phyloP scores from a whole-genome alignment of 2,888 invertebrate species.

The Quadroppia sp. region DNA sequence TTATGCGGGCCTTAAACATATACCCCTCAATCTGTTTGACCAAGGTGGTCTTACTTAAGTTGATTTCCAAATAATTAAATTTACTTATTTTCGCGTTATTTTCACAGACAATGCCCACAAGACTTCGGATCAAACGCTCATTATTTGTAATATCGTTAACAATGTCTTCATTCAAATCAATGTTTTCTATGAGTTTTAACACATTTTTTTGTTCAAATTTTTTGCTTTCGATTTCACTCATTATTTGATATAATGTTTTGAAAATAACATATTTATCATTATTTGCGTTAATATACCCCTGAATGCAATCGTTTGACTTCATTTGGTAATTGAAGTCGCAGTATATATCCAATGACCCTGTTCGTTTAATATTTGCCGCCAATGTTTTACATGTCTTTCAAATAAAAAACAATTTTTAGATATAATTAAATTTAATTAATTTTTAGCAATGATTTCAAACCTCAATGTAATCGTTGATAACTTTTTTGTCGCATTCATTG shows the following conservation, averaged over 20 bases:
- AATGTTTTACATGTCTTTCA: background rate
- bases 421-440: background rate
- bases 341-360: no score
- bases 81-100: constrained; percentile 72
- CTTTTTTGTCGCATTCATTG: background rate
- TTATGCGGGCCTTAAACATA: constrained; percentile 36
- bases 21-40: constrained; percentile 7
- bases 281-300: no score
- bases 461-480: background rate
- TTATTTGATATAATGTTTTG: no score
- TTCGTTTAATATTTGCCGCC: no score
- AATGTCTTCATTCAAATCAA: constrained; percentile 48
- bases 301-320: no score
- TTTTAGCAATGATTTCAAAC: background rate
- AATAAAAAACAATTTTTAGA: background rate
- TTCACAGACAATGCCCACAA: constrained; percentile 70
- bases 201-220: background rate
- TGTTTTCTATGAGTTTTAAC: background rate
- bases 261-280: no score
- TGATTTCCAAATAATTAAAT: constrained; percentile 63
- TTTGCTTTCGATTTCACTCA: no score
- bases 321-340: no score
- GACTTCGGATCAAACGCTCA: constrained; percentile 51
- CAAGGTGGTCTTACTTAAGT: constrained; percentile 44
- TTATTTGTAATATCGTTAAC: constrained; percentile 46